Conservation (phyloP, 2,797 vertebrate species). For the Hemitrygon akajei region DNA sequence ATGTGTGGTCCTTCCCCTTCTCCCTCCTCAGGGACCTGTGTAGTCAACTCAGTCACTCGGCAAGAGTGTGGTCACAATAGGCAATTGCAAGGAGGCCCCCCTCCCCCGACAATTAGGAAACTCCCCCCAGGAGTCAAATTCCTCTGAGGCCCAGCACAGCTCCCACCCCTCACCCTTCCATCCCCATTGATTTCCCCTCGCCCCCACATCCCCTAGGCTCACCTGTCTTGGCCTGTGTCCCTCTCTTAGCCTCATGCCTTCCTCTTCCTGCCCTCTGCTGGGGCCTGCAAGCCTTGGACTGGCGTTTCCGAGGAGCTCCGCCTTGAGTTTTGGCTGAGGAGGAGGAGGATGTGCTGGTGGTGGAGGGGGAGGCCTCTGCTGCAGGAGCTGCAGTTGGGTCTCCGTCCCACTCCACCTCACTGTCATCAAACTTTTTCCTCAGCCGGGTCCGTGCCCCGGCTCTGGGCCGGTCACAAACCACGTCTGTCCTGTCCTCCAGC, state of each 20-base stretch:
- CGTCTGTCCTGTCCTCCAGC: too few relatives aligned
- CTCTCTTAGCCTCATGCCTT: not conserved
- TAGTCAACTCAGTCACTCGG: too few relatives aligned
- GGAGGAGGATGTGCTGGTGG: too few relatives aligned
- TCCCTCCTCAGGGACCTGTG: constrained; percentile 42
- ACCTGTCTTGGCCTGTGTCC: constrained; percentile 38
- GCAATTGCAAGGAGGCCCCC: not conserved
- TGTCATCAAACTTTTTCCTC: constrained; percentile 83
- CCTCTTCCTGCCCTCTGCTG: constrained; percentile 27
- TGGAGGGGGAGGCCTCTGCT: too few relatives aligned
- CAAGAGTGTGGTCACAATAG: too few relatives aligned
- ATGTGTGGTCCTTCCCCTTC: too few relatives aligned
- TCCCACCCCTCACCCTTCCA: too few relatives aligned
- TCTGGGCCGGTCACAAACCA: too few relatives aligned
- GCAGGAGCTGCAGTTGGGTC: not conserved
- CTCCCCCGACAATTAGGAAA: constrained; percentile 25
- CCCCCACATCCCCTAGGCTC: constrained; percentile 1
- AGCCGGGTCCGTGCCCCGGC: not conserved
- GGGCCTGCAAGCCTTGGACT: not conserved
- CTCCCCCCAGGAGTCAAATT: too few relatives aligned
- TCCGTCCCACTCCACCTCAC: constrained; percentile 66
- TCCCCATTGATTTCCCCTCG: too few relatives aligned
- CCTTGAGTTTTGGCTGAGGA: too few relatives aligned
- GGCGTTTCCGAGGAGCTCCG: not conserved
- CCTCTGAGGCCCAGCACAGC: too few relatives aligned